Evolutionary conservation across 2,888 invertebrate species (phyloP).

Genomic region (Criorhina ranunculi): DNA sequence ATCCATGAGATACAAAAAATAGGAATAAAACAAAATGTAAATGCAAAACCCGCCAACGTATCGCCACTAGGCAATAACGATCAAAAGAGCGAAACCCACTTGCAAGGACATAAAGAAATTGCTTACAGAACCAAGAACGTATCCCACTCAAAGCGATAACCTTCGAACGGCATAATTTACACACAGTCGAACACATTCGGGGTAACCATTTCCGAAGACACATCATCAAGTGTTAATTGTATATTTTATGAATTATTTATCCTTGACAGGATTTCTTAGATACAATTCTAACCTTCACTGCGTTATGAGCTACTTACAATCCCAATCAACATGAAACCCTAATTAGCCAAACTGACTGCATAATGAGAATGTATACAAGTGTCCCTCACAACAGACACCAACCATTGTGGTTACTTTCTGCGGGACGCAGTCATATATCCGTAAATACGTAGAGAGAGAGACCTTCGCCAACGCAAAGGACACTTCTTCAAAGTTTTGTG

Average conservation of each 20-base stretch:
- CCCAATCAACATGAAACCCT: slow-evolving; percentile 39
- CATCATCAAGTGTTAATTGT: slow-evolving; percentile 18
- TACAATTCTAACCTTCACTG: not conserved
- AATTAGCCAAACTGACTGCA: slow-evolving; percentile 25
- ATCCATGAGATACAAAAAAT: not conserved
- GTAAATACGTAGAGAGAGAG: slow-evolving; percentile 6
- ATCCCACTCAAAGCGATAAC: not conserved
- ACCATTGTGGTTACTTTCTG: not conserved
- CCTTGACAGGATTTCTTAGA: slow-evolving; percentile 4
- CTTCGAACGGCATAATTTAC: not conserved
- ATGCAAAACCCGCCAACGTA: not conserved
- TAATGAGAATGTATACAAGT: not conserved
- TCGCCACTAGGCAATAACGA: not conserved
- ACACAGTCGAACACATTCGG: not conserved
- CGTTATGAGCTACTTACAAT: slow-evolving; percentile 35
- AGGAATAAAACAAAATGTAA: not conserved
- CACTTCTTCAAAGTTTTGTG: slow-evolving; percentile 19
- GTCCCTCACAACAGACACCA: not conserved
- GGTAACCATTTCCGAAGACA: not conserved
- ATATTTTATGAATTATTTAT: slow-evolving; percentile 33
- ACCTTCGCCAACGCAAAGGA: slow-evolving; percentile 2
- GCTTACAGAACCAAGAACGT: not conserved
- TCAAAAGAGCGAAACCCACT: not conserved
- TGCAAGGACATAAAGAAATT: not conserved
- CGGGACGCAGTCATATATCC: not conserved